Evolutionary conservation across 2,113 vertebrate species (phyloP), one percentile per base, ranked within the genome.

Genomic region (Cheilinus undulatus): DNA sequence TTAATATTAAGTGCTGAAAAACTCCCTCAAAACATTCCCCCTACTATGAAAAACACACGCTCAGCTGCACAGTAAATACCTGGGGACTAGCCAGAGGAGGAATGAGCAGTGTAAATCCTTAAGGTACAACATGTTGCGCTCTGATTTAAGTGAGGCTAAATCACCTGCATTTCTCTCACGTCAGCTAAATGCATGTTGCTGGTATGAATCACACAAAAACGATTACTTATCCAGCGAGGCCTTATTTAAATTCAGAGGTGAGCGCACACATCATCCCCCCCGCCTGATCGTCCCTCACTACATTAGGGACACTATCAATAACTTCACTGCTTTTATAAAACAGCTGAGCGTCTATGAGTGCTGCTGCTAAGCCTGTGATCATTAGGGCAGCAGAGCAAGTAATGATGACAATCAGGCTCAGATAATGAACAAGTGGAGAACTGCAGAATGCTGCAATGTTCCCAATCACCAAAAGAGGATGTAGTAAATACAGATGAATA

Each of bases 231-330:
- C 60, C 70, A 62, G 54, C 1, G 32, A 86, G 28, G 73, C 81
- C 89, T 90, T 85, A 91, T 94, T 93, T 89, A 92, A 91, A 94
- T 92, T 92, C 89, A 86, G 65, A 78, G 82, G 73, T 84, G 73
- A 85, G 67, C 32, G 42, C 77, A 73, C 62, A 77, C 50, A 87
- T 85, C 73, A 80, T 74, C 58, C 52, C 36, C 48, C 49, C 64
- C 32, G 70, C 69, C 63, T 73, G 75, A 75, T 79, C 80, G 77
- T 70, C 70, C 72, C 77, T 66, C 85, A 79, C 83, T 78, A 77
- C 80, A 91, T 91, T 90, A 90, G 82, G 69, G 74, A 84, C 74
- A 77, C 87, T 89, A 92, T 93, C 89, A 92, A 93, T 93, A 91
- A 86, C 87, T 69, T 52, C 42, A 66, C 52, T 67, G 75, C 67